Percentiles rank a stretch among this genome's conserved stretches.
phyloP scores from a whole-genome alignment of 2,797 vertebrate genomes.

The Eupleurogrammus muticus region DNA sequence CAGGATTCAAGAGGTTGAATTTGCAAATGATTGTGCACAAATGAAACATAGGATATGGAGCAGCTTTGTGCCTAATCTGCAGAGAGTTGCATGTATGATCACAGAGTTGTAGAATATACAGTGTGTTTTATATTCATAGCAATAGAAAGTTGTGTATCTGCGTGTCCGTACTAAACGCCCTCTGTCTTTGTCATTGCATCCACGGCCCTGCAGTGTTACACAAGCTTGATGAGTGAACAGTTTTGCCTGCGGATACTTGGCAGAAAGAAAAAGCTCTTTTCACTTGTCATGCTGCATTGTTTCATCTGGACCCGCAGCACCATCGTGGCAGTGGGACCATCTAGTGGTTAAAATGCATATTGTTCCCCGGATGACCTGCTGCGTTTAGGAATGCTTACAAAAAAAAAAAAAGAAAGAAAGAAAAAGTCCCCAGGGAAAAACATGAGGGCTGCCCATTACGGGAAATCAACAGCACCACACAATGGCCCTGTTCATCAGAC shows the following conservation, averaged over 20 bases:
- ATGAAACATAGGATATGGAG: constrained; percentile 12
- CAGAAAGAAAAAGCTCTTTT: background rate
- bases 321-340: constrained; percentile 54
- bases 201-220: constrained; percentile 13
- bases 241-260: background rate
- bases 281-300: background rate
- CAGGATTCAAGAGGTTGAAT: no score
- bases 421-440: background rate
- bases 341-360: constrained; percentile 61
- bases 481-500: constrained; percentile 55
- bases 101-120: constrained; percentile 8
- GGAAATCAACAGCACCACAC: constrained; percentile 28
- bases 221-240: background rate
- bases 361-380: constrained; percentile 11
- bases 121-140: background rate
- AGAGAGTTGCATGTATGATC: no score
- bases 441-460: constrained; percentile 2
- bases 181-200: constrained; percentile 1
- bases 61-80: constrained; percentile 42
- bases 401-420: no score
- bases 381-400: constrained; percentile 24
- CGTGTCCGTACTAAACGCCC: background rate
- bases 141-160: background rate
- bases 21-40: background rate
- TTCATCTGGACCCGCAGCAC: background rate